Evolutionary conservation across 2,113 vertebrate genomes (phyloP), one percentile per base, ranked within the genome.

Genomic region (Nothoprocta pentlandii): DNA sequence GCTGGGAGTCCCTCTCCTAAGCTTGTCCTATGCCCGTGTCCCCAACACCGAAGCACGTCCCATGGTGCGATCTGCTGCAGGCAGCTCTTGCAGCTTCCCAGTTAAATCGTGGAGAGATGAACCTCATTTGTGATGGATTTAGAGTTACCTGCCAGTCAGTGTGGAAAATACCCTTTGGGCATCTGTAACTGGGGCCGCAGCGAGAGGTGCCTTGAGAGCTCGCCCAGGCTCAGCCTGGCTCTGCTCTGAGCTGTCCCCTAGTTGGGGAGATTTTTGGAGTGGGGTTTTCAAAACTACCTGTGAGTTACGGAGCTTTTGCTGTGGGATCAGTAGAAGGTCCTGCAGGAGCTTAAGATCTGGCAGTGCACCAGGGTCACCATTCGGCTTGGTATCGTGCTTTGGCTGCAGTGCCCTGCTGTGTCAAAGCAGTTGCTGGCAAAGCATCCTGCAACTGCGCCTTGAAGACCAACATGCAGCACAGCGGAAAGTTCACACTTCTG

Each of bases 381-480:
- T 53, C 19, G 23, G 69, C 47, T 36, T 30, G 8, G 16, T 51
- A 39, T 26, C 5, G 8, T 28, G 34, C 12, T 54, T 54, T 28
- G 53, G 53, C 26, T 34, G 36, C 9, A 34, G 34, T 5, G 19
- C 17, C 26, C 53, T 61, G n/a, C 34, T 22, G 19, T 71, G 36
- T 39, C 34, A 20, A 16, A 53, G 16, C 49, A 39, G n/a, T 71
- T 71, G 25, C 23, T 71, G 28, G 69, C 69, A 69, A 69, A 49
- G 30, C 42, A 30, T 16, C 53, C 53, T 79, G 49, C 92, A 41
- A 36, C 68, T 88, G 56, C 62, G 64, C 68, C 16, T 25, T 91
- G 85, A 90, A 83, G 66, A 73, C 32, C 77, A 71, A 84, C 70
- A 75, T 92, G 76, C 66, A 84, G 70, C 91, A 90, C 82, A 85